Percentiles rank a stretch among this genome's conserved stretches.
Conservation (phyloP, 92 coral and sea anemone species). For the Parazoanthus atlanticus region DNA sequence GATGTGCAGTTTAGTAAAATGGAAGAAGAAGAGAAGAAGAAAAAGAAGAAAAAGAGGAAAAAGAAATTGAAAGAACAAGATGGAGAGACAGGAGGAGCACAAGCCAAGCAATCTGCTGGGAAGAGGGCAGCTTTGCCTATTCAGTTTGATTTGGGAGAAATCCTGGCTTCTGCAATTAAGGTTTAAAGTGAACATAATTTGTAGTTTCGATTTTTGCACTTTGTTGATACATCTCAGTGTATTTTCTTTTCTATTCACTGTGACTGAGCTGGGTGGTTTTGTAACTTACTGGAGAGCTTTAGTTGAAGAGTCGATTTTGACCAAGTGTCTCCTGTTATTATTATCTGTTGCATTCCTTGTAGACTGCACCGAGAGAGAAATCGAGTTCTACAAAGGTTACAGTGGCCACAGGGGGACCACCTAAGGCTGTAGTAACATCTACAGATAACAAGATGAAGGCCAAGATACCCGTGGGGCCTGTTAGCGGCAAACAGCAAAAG, state of each 20-base stretch:
- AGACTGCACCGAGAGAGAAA: slow-evolving; percentile 41
- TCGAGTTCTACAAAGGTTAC: slow-evolving; percentile 33
- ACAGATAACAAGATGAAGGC: slow-evolving; percentile 16
- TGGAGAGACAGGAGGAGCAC: slow-evolving; percentile 22
- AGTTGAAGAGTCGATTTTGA: background rate
- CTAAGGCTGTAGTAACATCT: slow-evolving; percentile 3
- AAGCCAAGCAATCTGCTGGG: slow-evolving; percentile 46
- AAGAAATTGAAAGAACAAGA: slow-evolving; percentile 45
- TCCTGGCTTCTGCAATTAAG: slow-evolving; percentile 64
- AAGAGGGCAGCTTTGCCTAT: slow-evolving; percentile 82
- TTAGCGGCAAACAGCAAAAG: slow-evolving; percentile 14
- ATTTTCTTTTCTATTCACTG: too few relatives aligned
- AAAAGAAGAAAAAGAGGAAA: slow-evolving; percentile 74
- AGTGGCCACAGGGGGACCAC: slow-evolving; percentile 52
- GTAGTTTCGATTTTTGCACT: background rate
- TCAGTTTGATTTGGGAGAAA: slow-evolving; percentile 79
- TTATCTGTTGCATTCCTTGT: background rate
- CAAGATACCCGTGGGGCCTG: background rate
- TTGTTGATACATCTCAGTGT: background rate
- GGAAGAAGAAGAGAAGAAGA: slow-evolving; percentile 56
- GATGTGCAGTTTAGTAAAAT: background rate
- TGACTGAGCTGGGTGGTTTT: too few relatives aligned
- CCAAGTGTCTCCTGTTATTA: background rate
- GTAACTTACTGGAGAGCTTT: background rate
- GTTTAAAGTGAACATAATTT: slow-evolving; percentile 32